Evolutionary conservation across 2,888 invertebrate species (phyloP).

Genomic region (Callinectes sapidus): DNA sequence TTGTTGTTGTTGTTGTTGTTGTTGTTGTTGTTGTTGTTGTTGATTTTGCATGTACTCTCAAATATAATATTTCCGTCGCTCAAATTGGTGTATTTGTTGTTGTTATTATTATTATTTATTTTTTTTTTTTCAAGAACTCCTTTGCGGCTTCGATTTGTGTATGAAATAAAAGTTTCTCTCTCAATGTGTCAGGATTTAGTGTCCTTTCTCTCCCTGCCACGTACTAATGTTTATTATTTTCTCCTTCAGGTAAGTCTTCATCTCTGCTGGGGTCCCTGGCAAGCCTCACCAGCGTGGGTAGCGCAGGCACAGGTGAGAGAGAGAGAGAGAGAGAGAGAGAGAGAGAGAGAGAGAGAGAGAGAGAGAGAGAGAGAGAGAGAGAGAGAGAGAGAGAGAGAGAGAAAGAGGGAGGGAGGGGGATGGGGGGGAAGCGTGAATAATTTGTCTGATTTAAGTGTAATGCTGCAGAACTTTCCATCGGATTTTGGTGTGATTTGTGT

Average conservation of each 20-base stretch:
- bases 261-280: slow-evolving; percentile 48
- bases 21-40: too few species aligned
- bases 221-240: not conserved
- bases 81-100: not conserved
- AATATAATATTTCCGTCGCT: not conserved
- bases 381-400: slow-evolving; percentile 9
- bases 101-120: not conserved
- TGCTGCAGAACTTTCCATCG: not conserved
- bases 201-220: not conserved
- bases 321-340: slow-evolving; percentile 33
- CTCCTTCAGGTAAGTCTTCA: slow-evolving; percentile 49
- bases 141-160: not conserved
- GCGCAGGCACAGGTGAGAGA: not conserved
- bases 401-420: too few species aligned
- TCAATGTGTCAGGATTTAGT: not conserved
- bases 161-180: not conserved
- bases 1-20: too few species aligned
- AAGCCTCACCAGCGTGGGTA: slow-evolving; percentile 48
- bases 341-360: slow-evolving; percentile 49
- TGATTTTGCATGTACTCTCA: not conserved
- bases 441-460: not conserved
- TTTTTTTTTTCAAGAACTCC: not conserved
- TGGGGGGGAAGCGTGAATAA: not conserved
- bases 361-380: slow-evolving; percentile 7
- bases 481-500: not conserved